Evolutionary conservation across 2,888 invertebrate genomes (phyloP), one percentile per base, ranked within the genome.

Genomic region (Flabesymbios commensalis): DNA sequence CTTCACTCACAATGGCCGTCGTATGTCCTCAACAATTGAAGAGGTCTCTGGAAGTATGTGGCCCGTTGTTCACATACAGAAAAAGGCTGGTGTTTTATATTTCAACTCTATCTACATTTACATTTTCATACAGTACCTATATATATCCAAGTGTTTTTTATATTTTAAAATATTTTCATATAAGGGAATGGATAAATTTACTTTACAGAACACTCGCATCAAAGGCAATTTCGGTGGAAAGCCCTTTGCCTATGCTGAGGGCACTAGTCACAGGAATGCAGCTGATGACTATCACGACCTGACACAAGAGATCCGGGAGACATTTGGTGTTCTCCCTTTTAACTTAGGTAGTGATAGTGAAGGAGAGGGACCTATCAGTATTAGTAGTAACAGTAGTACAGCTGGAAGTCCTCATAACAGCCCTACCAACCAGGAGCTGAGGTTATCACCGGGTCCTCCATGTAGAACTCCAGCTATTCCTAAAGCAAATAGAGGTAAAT

Each of bases 41-140:
- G 79, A 80, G 66, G 81, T 80, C 3, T 72, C 77, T 10, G 78
- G 79, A 2, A 76, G 73, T 1, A 72, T 83, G 74, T 81, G 74
- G 65, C 83, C 83, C 28, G 79, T 81, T 26, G 77, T 83, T 10
- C 83, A 83, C 65, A 76, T 83, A 33, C 81, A 82, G 73, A 82
- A 80, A 67, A 80, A 80, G 74, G 80, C 77, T n/a, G 42, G 58
- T 42, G 19, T n/a, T n/a, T n/a, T n/a, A n/a, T n/a, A n/a, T n/a
- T n/a, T n/a, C n/a, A n/a, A n/a, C n/a, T n/a, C n/a, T n/a, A n/a
- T n/a, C n/a, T n/a, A n/a, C n/a, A n/a, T n/a, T n/a, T n/a, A n/a
- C n/a, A n/a, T n/a, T n/a, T n/a, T n/a, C n/a, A n/a, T n/a, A n/a
- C n/a, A n/a, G n/a, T n/a, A n/a, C n/a, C n/a, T n/a, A n/a, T n/a